Base-by-base conservation (phyloP, 2,888 invertebrate genomes). In the Athalia circularis region DNA sequence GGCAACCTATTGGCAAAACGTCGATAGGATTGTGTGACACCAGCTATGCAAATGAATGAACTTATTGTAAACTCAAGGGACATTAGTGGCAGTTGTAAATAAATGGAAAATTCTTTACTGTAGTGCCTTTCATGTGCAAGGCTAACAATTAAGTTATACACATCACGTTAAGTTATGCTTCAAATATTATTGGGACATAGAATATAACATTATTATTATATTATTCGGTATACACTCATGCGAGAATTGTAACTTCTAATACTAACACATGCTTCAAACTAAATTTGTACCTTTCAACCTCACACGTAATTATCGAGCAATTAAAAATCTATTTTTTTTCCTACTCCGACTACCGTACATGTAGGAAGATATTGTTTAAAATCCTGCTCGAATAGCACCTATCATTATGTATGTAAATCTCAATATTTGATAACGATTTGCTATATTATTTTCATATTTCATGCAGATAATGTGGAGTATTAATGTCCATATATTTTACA, bases 71-170 rank as follows among this genome's bases (percentile, higher is more conserved):
- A 61, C n/a, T 52, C 29, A 72, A 59, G 45, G 59, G 72, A 72
- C 72, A 59, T 59, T 57, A 77, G 65, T 77, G 65, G 64, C 65
- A 67, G 57, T 77, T 65, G 77, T 65, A 65, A 57, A 77, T 77
- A 77, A 57, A 67, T 67, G 50, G 1, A 13, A 67, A 29, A 67
- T 77, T 77, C 65, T 77, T 13, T 77, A 67, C 67, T 77, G 67
- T 77, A 77, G 67, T 77, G 59, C 77, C 77, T 77, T 77, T 72
- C 13, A 72, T 72, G 70, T 70, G 59, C 61, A 72, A 72, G 72
- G 72, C 72, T 72, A 72, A 52, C 61, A 59, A 72, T 59, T 72
- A 68, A 68, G 68, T 68, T 68, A 52, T 68, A 29, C 29, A 29
- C 29, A 29, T 29, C 29, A 29, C 3, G 72, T 72, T 59, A 15